These are phyloP conservation scores for Betta splendens DNA, from an alignment of 2,797 vertebrate genomes.

Conservation along the genomic window DNA sequence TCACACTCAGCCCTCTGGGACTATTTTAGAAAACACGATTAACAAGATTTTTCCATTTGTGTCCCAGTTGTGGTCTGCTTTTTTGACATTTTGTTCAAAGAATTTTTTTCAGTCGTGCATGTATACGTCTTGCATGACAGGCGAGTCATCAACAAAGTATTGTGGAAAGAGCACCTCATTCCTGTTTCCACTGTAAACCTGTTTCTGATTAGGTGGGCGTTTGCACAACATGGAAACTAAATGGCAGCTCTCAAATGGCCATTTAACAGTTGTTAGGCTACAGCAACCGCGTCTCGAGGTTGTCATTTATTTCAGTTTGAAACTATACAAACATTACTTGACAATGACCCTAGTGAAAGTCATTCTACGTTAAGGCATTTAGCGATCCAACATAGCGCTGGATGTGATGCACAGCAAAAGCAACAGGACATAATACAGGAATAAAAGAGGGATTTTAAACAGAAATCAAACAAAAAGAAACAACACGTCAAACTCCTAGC, in stretches of 20 bases:
- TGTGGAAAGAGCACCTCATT: conserved; percentile 62
- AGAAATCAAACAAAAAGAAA: conserved; percentile 32
- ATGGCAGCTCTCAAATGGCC: conserved; percentile 33
- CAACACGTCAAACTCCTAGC: conserved; percentile 16
- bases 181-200: conserved; percentile 51
- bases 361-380: conserved; percentile 71
- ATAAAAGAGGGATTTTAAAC: conserved; percentile 4
- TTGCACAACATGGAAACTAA: conserved; percentile 38
- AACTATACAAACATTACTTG: conserved; percentile 56
- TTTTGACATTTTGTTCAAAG: conserved; percentile 52
- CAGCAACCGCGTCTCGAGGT: conserved; percentile 39
- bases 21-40: conserved; percentile 52
- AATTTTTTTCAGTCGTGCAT: conserved; percentile 53
- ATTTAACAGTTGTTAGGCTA: conserved; percentile 42
- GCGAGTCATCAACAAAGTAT: conserved; percentile 49
- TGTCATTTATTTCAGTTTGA: conserved; percentile 73
- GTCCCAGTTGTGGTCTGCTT: conserved; percentile 42
- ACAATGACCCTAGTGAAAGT: conserved; percentile 35
- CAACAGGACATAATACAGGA: not conserved
- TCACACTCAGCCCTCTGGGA: conserved; percentile 45
- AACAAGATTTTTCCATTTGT: conserved; percentile 66
- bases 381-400: conserved; percentile 38
- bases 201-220: conserved; percentile 51
- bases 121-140: conserved; percentile 28
- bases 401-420: conserved; percentile 36